Base-by-base conservation (phyloP, 92 coral and sea anemone genomes). In the Zoanthus gigantus region DNA sequence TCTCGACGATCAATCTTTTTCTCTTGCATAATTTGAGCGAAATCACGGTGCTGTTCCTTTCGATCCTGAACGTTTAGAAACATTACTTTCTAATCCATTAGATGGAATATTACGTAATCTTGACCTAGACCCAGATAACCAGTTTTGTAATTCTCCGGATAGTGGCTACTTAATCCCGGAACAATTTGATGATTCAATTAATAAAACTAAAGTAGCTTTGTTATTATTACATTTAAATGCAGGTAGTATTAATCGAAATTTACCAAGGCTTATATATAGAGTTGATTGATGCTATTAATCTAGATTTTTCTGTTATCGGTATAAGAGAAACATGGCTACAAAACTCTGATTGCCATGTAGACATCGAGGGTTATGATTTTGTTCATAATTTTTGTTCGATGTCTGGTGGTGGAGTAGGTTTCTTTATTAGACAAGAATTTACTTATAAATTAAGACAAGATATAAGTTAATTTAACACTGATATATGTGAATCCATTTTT, bases 331-430 rank as follows among this genome's bases (percentile, higher is more conserved):
- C 68, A 61, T 61, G 68, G 69, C 56, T 50, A 50, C 56, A 50
- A 50, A 50, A 50, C 56, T 50, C 56, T 50, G 56, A 50, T 50
- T 2, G 56, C 56, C 56, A 50, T 50, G 56, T 50, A 50, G 56
- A 50, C 56, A 50, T 50, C 5, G 56, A 50, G 56, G 56, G 56
- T 50, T 50, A 50, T 50, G 56, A 50, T 50, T 50, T 50, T 50
- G 56, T 63, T 14, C 69, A 63, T 16, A 63, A 63, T 63, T 63
- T 63, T 63, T 28, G 69, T 63, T 5, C 28, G 0, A 63, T 5
- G 68, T 15, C 68, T 61, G 68, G 68, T 15, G 68, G 68, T 9
- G 68, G 68, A 61, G 69, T 63, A 63, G 69, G 69, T 63, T 63
- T 63, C 28, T 63, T 16, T 63, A 14, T 16, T 63, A 63, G 69